Base-by-base conservation (phyloP, 2,888 invertebrate genomes). In the Trilocha varians region DNA sequence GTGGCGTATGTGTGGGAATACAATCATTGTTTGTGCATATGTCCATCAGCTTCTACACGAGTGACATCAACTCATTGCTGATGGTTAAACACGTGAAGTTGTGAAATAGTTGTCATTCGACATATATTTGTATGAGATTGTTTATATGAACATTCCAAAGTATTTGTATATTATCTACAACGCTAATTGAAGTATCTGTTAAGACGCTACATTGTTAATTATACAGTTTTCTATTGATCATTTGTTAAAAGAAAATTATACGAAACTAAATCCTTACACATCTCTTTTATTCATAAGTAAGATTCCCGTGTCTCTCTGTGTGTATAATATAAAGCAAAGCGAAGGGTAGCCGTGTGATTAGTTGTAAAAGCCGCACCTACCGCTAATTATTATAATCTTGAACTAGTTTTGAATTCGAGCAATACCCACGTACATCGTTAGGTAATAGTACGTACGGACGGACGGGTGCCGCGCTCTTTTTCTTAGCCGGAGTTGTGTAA, bases 161-260 rank as follows among this genome's bases (percentile, higher is more conserved):
- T 84, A 83, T 80, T 78, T 83, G 83, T 84, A 82, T 84, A 85
- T 82, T 82, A 80, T 80, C 78, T 82, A 80, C 85, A 84, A 71
- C 75, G 74, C 80, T 83, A 83, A 83, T 84, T 74, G 79, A 78
- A 78, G 75, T 83, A 84, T 83, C 78, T 83, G 82, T 84, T 84
- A 84, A 84, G 84, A 83, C 72, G 74, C 83, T 84, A 82, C 84
- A 71, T 85, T 85, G 85, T 85, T 85, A 83, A 85, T 84, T 84
- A 84, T 85, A 83, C 84, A 85, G 83, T 85, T 85, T 85, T 85
- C 84, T 85, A 85, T 85, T 85, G 85, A 85, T 84, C 82, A 85
- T 85, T 85, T 85, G 85, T 85, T 85, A 84, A 84, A 80, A 84
- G 84, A 85, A 85, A 85, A 85, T 85, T 85, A 85, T 84, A 85